A percentile compares a stretch with the other conserved stretches of the same genome.
These are phyloP conservation scores for Leptoclinus maculatus DNA, from an alignment of 2,797 vertebrate species.

Conservation along the genomic window DNA sequence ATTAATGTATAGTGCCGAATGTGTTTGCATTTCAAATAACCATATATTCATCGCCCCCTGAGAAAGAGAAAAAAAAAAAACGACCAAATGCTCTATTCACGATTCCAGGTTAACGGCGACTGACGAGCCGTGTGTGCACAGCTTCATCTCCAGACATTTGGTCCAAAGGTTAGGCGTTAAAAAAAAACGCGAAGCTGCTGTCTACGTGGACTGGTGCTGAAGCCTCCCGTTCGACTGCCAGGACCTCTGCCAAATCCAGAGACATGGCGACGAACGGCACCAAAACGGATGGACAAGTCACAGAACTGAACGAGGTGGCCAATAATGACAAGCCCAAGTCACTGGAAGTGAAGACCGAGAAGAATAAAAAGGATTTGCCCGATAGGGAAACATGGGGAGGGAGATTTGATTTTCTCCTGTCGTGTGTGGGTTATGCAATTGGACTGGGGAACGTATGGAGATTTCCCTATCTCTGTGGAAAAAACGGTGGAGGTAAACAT, in stretches of 20 bases:
- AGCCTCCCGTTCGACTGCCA: constrained; percentile 86
- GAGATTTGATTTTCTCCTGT: constrained; percentile 98
- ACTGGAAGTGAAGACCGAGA: constrained; percentile 93
- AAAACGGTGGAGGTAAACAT: constrained; percentile 95
- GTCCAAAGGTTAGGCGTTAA: constrained; percentile 73
- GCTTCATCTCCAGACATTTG: constrained; percentile 72
- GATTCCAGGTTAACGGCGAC: constrained; percentile 82
- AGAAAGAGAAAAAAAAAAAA: constrained; percentile 11
- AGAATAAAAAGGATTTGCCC: constrained; percentile 89
- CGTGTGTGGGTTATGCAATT: constrained; percentile 98
- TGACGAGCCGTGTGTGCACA: constrained; percentile 72
- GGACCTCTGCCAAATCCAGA: constrained; percentile 89
- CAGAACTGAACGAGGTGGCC: constrained; percentile 93
- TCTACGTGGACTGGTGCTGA: constrained; percentile 98
- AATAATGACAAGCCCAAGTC: constrained; percentile 95
- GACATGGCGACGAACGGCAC: constrained; percentile 97
- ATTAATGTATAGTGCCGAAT: constrained; percentile 23
- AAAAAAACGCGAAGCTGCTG: constrained; percentile 96
- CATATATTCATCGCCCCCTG: constrained; percentile 47
- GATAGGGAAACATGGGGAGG: constrained; percentile 95
- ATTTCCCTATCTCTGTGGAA: constrained; percentile 98
- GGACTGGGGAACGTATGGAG: constrained; percentile 98
- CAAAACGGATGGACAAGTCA: constrained; percentile 95
- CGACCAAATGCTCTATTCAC: constrained; percentile 75
- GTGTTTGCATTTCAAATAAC: constrained; percentile 46